Conservation (phyloP, 1,140 invertebrate genomes). For the Lamellibrachia luymesi region DNA sequence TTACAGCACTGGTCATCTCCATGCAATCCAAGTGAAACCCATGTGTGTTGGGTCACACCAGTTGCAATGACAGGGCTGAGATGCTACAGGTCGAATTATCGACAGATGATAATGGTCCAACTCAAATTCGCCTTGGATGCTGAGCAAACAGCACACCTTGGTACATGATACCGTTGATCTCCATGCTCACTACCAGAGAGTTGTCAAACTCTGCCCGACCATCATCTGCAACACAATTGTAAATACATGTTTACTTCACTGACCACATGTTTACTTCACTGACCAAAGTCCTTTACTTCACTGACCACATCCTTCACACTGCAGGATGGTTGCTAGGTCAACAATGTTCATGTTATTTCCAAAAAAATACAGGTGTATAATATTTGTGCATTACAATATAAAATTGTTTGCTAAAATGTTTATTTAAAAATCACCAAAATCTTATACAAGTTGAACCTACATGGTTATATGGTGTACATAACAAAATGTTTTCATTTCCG, state of each 20-base stretch:
- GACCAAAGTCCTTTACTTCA: too few relatives aligned
- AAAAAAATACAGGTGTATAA: too few relatives aligned
- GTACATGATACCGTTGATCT: conserved; percentile 80
- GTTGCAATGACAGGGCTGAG: neutral
- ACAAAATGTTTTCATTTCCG: neutral
- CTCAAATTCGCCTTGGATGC: conserved; percentile 37
- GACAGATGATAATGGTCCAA: neutral
- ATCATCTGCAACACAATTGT: conserved; percentile 54
- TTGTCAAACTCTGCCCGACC: conserved; percentile 71
- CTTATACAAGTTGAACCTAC: too few relatives aligned
- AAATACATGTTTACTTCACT: neutral
- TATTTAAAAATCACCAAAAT: too few relatives aligned
- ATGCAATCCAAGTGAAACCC: neutral
- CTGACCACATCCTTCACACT: too few relatives aligned
- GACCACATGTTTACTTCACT: too few relatives aligned
- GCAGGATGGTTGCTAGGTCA: too few relatives aligned
- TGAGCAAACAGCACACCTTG: conserved; percentile 61
- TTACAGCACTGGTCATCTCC: neutral
- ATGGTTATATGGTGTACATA: neutral
- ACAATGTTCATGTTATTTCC: too few relatives aligned
- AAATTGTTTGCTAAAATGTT: too few relatives aligned
- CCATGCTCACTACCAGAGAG: conserved; percentile 91
- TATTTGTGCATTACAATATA: too few relatives aligned
- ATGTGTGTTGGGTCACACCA: neutral
- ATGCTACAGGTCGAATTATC: neutral